A percentile compares a stretch with the other conserved stretches of the same genome.
Evolutionary conservation across 2,113 vertebrate species (phyloP).

Genomic region (Ursus arctos): DNA sequence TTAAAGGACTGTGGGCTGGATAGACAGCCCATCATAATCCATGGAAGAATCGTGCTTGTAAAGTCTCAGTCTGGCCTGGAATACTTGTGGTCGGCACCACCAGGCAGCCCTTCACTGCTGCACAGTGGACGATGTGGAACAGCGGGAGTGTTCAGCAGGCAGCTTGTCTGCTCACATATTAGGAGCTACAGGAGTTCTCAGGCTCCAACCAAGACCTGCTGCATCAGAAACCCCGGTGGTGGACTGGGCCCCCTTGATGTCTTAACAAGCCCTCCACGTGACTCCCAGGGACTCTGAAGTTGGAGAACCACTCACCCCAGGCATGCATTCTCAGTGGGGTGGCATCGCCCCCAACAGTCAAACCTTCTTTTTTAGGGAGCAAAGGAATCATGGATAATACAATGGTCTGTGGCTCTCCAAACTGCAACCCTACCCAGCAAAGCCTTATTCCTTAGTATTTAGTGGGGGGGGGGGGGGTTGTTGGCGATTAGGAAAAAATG

Average conservation of each 20-base stretch:
- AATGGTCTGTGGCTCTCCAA: not conserved
- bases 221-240: not conserved
- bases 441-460: not conserved
- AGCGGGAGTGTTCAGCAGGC: not conserved
- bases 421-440: not conserved
- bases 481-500: not conserved
- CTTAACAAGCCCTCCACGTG: not conserved
- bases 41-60: not conserved
- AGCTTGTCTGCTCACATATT: not conserved
- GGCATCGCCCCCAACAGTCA: not conserved
- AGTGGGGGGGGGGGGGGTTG: fast-evolving
- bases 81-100: not conserved
- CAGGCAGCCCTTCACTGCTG: not conserved
- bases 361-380: not conserved
- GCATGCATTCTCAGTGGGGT: not conserved
- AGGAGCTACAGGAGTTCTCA: not conserved
- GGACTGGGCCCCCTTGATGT: not conserved
- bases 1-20: not conserved
- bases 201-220: not conserved
- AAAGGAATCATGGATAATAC: not conserved
- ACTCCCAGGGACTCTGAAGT: not conserved
- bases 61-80: not conserved
- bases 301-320: not conserved
- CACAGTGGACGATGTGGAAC: fast-evolving
- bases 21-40: not conserved